These are phyloP conservation scores for Psylliodes chrysocephalus DNA, from an alignment of 2,888 invertebrate genomes.

Conservation along the genomic window DNA sequence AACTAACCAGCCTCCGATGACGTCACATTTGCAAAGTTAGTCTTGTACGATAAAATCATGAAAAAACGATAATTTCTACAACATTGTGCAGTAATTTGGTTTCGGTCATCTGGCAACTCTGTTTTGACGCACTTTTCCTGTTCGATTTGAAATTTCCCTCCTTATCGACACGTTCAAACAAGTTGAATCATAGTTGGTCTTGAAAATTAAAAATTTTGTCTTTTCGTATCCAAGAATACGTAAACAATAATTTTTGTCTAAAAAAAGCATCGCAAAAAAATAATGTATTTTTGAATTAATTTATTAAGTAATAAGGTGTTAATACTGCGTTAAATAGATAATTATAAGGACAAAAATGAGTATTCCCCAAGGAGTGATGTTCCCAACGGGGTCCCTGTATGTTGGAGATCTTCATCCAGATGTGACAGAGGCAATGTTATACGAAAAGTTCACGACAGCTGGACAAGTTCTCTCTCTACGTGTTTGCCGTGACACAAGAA, in stretches of 20 bases:
- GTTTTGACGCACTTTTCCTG: not conserved
- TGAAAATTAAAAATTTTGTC: constrained; percentile 33
- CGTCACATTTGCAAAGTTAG: no score
- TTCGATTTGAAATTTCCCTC: not conserved
- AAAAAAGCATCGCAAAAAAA: constrained; percentile 34
- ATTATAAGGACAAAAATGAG: constrained; percentile 52
- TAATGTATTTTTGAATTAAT: constrained; percentile 35
- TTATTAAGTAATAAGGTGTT: constrained; percentile 41
- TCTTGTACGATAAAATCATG: no score
- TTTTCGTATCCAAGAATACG: constrained; percentile 38
- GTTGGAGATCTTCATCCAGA: constrained; percentile 99
- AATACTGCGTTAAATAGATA: constrained; percentile 35
- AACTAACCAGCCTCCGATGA: no score
- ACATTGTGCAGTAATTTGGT: no score
- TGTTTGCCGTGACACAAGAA: constrained; percentile 97
- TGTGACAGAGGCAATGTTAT: constrained; percentile 98
- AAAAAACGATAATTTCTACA: no score
- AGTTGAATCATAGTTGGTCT: constrained; percentile 21
- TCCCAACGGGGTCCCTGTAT: constrained; percentile 95
- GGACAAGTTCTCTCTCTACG: constrained; percentile 98
- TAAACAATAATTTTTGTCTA: constrained; percentile 42
- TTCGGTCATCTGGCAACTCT: no score
- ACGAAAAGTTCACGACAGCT: constrained; percentile 98
- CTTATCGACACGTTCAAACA: constrained; percentile 8
- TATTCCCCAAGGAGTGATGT: constrained; percentile 68